These are phyloP conservation scores for Mustelus asterias DNA, from an alignment of 2,113 vertebrate genomes.

Conservation along the genomic window DNA sequence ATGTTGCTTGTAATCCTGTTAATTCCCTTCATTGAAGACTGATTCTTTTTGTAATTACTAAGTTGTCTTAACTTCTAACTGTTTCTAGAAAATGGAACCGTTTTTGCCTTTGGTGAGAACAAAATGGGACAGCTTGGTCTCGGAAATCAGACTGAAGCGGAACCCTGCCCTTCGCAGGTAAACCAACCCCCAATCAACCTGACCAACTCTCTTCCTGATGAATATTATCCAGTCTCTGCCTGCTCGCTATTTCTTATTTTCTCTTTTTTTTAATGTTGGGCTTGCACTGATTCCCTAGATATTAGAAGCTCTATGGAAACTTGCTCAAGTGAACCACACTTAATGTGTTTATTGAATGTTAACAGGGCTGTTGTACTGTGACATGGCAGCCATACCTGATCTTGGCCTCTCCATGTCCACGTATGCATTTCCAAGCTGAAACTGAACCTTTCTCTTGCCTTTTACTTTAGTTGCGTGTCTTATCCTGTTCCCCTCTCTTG, in stretches of 20 bases:
- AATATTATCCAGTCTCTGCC: no score
- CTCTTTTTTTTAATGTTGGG: neutral
- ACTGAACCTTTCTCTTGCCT: neutral
- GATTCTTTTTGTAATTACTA: neutral
- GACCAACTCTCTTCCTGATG: neutral
- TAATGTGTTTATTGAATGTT: neutral
- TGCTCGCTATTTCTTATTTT: neutral
- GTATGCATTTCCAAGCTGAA: neutral
- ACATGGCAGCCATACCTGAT: neutral
- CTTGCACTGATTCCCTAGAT: no score
- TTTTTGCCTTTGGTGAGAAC: constrained; percentile 89
- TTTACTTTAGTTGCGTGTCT: neutral
- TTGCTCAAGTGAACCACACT: rapidly evolving
- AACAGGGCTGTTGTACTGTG: neutral
- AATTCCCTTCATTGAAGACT: neutral
- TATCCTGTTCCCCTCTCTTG: neutral
- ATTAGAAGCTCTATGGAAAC: neutral
- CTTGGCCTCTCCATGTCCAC: neutral
- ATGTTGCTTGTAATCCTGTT: neutral
- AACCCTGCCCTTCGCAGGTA: constrained; percentile 83
- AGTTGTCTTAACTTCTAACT: neutral
- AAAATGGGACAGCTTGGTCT: constrained; percentile 92
- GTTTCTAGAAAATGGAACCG: constrained; percentile 52
- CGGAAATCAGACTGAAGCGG: constrained; percentile 86
- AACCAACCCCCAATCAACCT: constrained; percentile 22